phyloP scores from a whole-genome alignment of 1,140 invertebrate genomes.

The Pseudomyrmex dendroicus region DNA sequence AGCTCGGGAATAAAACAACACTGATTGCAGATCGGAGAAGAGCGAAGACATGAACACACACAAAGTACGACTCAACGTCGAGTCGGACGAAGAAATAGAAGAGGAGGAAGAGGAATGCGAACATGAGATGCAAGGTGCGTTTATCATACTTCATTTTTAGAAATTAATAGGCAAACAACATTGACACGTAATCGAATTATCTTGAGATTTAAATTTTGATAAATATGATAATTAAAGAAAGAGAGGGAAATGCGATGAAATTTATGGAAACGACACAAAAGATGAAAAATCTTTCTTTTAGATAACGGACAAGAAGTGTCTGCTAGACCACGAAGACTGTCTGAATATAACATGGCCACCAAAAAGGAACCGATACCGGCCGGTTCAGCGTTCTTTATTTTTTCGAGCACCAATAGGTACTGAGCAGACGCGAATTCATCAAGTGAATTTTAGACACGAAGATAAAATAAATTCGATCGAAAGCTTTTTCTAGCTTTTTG shows the following conservation, averaged over 20 bases:
- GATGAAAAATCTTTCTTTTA: conserved; percentile 61
- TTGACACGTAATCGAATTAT: not conserved
- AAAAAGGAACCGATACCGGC: conserved; percentile 97
- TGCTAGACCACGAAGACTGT: conserved; percentile 95
- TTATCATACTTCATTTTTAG: not conserved
- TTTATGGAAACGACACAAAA: not conserved
- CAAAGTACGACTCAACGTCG: conserved; percentile 87
- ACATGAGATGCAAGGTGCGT: conserved; percentile 77
- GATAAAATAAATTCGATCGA: conserved; percentile 10
- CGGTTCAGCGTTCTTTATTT: conserved; percentile 98
- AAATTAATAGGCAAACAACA: not conserved
- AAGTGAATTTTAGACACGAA: not conserved
- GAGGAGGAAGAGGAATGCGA: conserved; percentile 83
- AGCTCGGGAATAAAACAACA: not conserved
- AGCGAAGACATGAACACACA: conserved; percentile 90
- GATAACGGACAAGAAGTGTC: conserved; percentile 87
- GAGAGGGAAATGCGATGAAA: not conserved
- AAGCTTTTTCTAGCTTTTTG: not conserved
- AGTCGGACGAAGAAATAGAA: conserved; percentile 86
- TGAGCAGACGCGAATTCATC: conserved; percentile 27
- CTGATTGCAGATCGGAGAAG: conserved; percentile 87
- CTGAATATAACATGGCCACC: conserved; percentile 94
- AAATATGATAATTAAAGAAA: too few relatives aligned
- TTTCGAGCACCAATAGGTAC: conserved; percentile 97
- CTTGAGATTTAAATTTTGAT: not conserved